Evolutionary conservation across 2,888 invertebrate genomes (phyloP).

Genomic region (Leptogaster cylindrica): DNA sequence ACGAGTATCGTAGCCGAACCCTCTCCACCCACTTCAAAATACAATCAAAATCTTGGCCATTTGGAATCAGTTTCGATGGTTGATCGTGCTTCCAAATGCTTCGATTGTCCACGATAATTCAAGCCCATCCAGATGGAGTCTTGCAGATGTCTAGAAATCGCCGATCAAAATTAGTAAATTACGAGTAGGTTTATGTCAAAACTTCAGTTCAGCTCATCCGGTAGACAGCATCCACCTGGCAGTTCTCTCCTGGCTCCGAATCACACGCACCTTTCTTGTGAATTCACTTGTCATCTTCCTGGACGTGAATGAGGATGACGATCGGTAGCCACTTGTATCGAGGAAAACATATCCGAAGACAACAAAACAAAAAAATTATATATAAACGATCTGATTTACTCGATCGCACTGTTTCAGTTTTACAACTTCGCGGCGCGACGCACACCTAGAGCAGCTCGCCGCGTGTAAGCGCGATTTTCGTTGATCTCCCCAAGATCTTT

Average conservation of each 20-base stretch:
- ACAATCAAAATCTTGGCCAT: no score
- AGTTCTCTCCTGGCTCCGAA: background rate
- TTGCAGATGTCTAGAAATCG: no score
- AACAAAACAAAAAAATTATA: slow-evolving; percentile 13
- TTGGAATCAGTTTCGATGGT: no score
- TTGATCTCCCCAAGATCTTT: slow-evolving; percentile 16
- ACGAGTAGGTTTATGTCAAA: no score
- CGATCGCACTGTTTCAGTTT: slow-evolving; percentile 15
- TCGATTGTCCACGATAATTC: no score
- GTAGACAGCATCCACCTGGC: slow-evolving; percentile 6
- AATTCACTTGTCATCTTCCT: slow-evolving; percentile 13
- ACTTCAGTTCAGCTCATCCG: no score
- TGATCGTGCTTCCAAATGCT: no score
- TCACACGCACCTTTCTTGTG: background rate
- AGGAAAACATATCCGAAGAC: background rate
- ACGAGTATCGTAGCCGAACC: no score
- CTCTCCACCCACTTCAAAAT: no score
- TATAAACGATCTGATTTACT: slow-evolving; percentile 6
- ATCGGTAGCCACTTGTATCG: background rate
- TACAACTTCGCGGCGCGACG: slow-evolving; percentile 2
- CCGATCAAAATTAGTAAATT: no score
- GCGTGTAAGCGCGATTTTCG: background rate
- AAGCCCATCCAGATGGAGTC: no score
- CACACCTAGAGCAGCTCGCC: slow-evolving; percentile 4
- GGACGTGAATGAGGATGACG: slow-evolving; percentile 5